Conservation (phyloP, 2,888 invertebrate genomes). For the Nephrocerus scutellatus region DNA sequence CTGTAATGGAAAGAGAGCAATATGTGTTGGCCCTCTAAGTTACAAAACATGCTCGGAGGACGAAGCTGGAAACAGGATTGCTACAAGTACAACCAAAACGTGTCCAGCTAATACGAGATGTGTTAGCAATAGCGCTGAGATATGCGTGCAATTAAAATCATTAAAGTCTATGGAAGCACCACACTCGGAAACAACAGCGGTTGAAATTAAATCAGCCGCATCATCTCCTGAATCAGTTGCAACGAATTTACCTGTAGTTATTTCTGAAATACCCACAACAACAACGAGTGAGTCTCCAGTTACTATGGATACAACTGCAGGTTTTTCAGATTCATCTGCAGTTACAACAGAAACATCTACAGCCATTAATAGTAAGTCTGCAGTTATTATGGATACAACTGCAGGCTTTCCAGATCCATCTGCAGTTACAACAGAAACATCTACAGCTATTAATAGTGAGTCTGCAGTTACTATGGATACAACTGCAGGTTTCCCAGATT, state of each 20-base stretch:
- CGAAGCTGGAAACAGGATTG: constrained; percentile 24
- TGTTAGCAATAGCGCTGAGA: constrained; percentile 35
- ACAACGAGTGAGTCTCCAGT: neutral
- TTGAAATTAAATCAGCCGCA: too few relatives aligned
- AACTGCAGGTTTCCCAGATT: neutral
- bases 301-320: constrained; percentile 10
- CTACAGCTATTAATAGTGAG: neutral
- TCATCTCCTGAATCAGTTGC: neutral
- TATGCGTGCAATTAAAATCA: constrained; percentile 34
- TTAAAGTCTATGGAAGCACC: constrained; percentile 2
- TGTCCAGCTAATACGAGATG: constrained; percentile 36
- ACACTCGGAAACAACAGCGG: neutral
- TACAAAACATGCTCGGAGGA: constrained; percentile 32
- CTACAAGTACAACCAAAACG: constrained; percentile 24
- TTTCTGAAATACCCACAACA: neutral
- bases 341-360: constrained; percentile 20
- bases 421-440: constrained; percentile 1
- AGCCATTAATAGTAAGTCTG: neutral
- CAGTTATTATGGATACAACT: constrained; percentile 4
- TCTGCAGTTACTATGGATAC: constrained; percentile 3
- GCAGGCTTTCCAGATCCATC: constrained; percentile 6
- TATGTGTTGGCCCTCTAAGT: constrained; percentile 39
- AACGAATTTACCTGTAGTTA: neutral
- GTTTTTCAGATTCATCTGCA: constrained; percentile 19
- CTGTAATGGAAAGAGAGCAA: constrained; percentile 35